Conservation (phyloP, 2,113 vertebrate genomes). For the Pholis gunnellus region DNA sequence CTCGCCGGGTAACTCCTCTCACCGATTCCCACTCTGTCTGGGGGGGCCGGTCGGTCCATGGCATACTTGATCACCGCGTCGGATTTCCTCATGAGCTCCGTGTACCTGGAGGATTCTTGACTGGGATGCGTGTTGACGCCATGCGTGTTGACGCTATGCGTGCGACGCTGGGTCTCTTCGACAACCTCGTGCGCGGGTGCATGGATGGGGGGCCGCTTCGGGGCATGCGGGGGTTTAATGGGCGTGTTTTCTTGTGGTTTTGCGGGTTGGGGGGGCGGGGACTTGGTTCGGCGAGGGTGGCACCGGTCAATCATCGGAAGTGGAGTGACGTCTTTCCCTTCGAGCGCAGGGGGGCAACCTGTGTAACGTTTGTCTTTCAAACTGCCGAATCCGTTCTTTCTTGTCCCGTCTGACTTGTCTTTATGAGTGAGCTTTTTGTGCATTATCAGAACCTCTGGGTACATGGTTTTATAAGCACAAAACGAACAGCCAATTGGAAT, state of each 20-base stretch:
- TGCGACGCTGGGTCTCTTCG: slow-evolving; percentile 68
- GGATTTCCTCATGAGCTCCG: slow-evolving; percentile 62
- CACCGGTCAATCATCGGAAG: slow-evolving; percentile 66
- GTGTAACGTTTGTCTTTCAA: slow-evolving; percentile 85
- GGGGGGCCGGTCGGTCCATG: slow-evolving; percentile 21
- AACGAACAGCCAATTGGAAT: slow-evolving; percentile 84
- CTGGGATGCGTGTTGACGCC: neutral
- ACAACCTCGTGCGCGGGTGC: slow-evolving; percentile 74
- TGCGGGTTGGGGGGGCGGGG: slow-evolving; percentile 72
- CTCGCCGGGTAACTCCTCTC: slow-evolving; percentile 68
- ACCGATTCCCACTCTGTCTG: slow-evolving; percentile 45
- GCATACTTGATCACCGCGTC: slow-evolving; percentile 37
- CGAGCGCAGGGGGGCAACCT: slow-evolving; percentile 92
- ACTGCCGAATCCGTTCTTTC: slow-evolving; percentile 72
- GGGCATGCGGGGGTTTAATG: slow-evolving; percentile 50
- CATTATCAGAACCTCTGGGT: slow-evolving; percentile 93
- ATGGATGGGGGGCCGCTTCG: slow-evolving; percentile 66
- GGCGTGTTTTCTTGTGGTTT: slow-evolving; percentile 79
- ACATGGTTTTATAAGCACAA: slow-evolving; percentile 91
- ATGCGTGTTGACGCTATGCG: slow-evolving; percentile 4
- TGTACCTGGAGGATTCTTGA: slow-evolving; percentile 55
- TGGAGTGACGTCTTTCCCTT: slow-evolving; percentile 92
- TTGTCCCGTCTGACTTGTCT: slow-evolving; percentile 81
- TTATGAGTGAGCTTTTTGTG: slow-evolving; percentile 92
- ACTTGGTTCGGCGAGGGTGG: slow-evolving; percentile 82